Base-by-base conservation (phyloP, 1,140 invertebrate species). In the Adelges cooleyi region DNA sequence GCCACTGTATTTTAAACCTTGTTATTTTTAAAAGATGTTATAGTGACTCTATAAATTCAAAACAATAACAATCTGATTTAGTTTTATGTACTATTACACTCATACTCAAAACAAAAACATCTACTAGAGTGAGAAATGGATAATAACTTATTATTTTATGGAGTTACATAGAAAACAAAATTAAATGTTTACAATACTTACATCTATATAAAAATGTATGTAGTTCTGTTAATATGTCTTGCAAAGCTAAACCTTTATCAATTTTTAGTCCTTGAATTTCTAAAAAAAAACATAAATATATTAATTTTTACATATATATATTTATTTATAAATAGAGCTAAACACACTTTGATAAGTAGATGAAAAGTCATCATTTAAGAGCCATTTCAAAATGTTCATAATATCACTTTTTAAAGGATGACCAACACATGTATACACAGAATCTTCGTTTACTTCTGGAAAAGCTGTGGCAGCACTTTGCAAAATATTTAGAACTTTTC, bases 381-480 rank as follows among this genome's bases (percentile, higher is more conserved):
- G 77, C 84, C 89, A 93, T 72, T 88, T 86, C 11, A 95, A 76
- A 69, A 97, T 93, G 71, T 83, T 86, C 72, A 87, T 86, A 70
- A 99, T 94, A 74, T 98, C 95, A 38, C 82, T 79, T 66, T 87
- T 84, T 27, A 93, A 76, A 9, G 96, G 96, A 78, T 98, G 95
- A 0, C 95, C 96, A 18, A 98, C 92, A 77, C 95, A 99, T 4
- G 84, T 84, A 74, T 99, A 99, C 2, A 99, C 94, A 75, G 86
- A 91, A 67, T 93, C 84, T 77, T 95, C 92, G 69, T 84, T 90
- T 0, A 98, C 89, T 67, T 80, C 76, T 70, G 88, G 85, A 75
- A 86, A 95, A 8, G 95, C 93, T 76, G 87, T 79, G 51, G 85
- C 85, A 67, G 94, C 90, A 76, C 92, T 94, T 79, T 99, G 90